Base-by-base conservation (phyloP, 2,888 invertebrate genomes). In the Kryphioiulus occultus region DNA sequence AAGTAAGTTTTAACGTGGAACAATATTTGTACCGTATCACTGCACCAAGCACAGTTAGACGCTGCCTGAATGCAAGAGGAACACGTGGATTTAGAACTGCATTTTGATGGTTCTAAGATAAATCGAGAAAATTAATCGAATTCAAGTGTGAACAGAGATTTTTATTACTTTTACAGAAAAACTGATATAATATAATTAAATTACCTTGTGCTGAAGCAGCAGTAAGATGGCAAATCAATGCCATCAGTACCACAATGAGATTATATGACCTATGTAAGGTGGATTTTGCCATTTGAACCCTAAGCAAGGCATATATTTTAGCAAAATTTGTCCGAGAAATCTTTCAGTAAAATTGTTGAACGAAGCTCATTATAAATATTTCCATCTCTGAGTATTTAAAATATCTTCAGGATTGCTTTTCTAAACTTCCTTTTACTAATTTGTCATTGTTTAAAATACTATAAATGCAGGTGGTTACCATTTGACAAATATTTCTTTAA, bases 41-140 rank as follows among this genome's bases (percentile, higher is more conserved):
- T n/a, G 22, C 59, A 59, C 59, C 59, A 59, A 59, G 59, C 59
- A 22, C 59, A 59, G 59, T 59, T 22, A 59, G 59, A 5, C 0
- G n/a, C 59, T 59, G n/a, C 59, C 22, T 59, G 59, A 59, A 59
- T 59, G 22, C 59, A 59, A n/a, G 59, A 59, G n/a, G n/a, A 59
- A 59, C 59, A 59, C 22, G 59, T 59, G 17, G 59, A 22, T 22
- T 59, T 59, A 10, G 22, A 59, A 59, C n/a, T 59, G 22, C 59
- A 59, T n/a, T n/a, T 59, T n/a, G 59, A 59, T 0, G 22, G n/a
- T 59, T 59, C 59, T 59, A 22, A 59, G 22, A 22, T 4, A 59
- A 59, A 59, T 47, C 17, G 7, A 2, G 35, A 35, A 35, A 2
- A 35, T 35, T 35, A 35, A n/a, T 7, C 2, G 35, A 35, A 35